These are phyloP conservation scores for Aramus guarauna DNA, from an alignment of 2,113 vertebrate species.

Conservation along the genomic window DNA sequence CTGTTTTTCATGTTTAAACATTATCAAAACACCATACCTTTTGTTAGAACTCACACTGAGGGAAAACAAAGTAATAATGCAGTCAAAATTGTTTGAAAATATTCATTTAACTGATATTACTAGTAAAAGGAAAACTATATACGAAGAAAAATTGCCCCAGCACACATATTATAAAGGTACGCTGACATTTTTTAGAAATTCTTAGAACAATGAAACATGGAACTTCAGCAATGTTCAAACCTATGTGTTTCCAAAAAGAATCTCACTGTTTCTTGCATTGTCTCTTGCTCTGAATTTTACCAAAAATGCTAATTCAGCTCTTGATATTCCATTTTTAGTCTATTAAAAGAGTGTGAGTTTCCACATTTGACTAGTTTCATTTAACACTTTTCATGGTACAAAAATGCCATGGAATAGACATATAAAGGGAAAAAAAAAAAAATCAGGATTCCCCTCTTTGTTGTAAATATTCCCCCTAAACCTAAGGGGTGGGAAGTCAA, in stretches of 20 bases:
- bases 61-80: not conserved
- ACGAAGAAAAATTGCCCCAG: not conserved
- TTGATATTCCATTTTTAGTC: not conserved
- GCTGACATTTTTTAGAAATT: not conserved
- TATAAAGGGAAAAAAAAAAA: not conserved
- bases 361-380: not conserved
- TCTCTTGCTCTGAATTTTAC: not conserved
- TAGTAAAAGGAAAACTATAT: not conserved
- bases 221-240: not conserved
- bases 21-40: not conserved
- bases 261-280: not conserved
- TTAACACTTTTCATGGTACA: not conserved
- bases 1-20: not conserved
- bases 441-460: not conserved
- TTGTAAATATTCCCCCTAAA: not conserved
- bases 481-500: accelerated
- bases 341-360: not conserved
- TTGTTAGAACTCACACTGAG: not conserved
- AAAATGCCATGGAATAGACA: not conserved
- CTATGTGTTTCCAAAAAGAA: not conserved
- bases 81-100: not conserved
- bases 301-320: not conserved
- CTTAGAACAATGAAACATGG: not conserved
- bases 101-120: not conserved
- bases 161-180: not conserved